Evolutionary conservation across 1,140 invertebrate species (phyloP).

Genomic region (Chymomyza costata): DNA sequence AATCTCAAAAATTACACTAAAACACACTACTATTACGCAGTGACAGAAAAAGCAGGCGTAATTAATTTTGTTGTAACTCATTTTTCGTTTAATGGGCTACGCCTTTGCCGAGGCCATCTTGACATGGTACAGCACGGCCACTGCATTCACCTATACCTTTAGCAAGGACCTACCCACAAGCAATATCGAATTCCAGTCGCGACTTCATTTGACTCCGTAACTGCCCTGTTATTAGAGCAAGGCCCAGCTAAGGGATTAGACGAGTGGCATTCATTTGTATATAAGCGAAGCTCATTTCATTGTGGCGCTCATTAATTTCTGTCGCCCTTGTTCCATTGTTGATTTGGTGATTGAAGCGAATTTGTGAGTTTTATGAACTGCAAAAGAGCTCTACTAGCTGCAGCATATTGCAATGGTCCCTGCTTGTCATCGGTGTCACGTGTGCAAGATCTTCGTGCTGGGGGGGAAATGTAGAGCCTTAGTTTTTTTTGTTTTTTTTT

Average conservation of each 20-base stretch:
- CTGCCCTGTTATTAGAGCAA: constrained; percentile 55
- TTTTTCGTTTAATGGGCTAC: neutral
- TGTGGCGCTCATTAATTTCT: constrained; percentile 37
- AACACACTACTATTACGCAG: too few relatives aligned
- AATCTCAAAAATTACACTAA: too few relatives aligned
- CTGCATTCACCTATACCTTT: too few relatives aligned
- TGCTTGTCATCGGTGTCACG: neutral
- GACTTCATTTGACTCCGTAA: constrained; percentile 57
- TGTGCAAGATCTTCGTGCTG: too few relatives aligned
- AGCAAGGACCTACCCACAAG: too few relatives aligned
- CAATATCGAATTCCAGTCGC: constrained; percentile 63
- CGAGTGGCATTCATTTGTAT: too few relatives aligned
- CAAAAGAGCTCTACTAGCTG: too few relatives aligned
- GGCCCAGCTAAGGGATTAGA: too few relatives aligned
- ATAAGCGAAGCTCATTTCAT: constrained; percentile 34
- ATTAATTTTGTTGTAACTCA: constrained; percentile 42
- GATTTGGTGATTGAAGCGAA: too few relatives aligned
- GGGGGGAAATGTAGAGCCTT: too few relatives aligned
- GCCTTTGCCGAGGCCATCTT: neutral
- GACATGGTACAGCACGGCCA: too few relatives aligned
- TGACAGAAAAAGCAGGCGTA: constrained; percentile 17
- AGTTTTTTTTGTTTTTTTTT: neutral
- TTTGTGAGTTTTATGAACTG: too few relatives aligned
- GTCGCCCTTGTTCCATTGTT: neutral
- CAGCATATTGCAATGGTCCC: constrained; percentile 9